Conservation (phyloP, 2,797 vertebrate species). For the Gymnodraco acuticeps region DNA sequence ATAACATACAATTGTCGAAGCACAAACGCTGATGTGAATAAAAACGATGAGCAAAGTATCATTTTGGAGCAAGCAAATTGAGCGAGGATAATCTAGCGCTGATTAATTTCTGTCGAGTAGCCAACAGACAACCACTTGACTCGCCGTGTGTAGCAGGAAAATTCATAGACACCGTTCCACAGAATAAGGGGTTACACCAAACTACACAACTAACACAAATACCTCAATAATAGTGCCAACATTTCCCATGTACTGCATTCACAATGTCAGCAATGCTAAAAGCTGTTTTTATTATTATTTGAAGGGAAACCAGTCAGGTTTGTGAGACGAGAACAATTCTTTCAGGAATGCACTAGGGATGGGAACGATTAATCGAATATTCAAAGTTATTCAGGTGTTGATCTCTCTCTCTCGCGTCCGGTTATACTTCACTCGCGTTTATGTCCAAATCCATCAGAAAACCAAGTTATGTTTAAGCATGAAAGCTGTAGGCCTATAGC, state of each 20-base stretch:
- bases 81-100: background rate
- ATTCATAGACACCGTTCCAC: background rate
- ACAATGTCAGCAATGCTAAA: background rate
- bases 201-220: background rate
- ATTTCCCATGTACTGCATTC: background rate
- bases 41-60: background rate
- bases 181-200: background rate
- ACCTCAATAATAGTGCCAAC: background rate
- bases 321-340: background rate
- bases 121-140: background rate
- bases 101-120: background rate
- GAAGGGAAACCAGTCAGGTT: background rate
- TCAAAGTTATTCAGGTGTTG: too few relatives aligned
- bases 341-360: too few relatives aligned
- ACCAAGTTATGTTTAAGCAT: too few relatives aligned
- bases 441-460: too few relatives aligned
- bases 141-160: too few relatives aligned
- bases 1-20: background rate
- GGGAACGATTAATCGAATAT: too few relatives aligned
- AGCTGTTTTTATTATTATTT: too few relatives aligned
- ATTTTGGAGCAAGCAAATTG: background rate
- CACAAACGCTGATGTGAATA: background rate
- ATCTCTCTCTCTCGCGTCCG: too few relatives aligned
- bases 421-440: too few relatives aligned
- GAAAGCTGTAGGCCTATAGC: too few relatives aligned